Evolutionary conservation across 1,140 invertebrate species (phyloP), one percentile per base, ranked within the genome.

Genomic region (Calliphora vicina): DNA sequence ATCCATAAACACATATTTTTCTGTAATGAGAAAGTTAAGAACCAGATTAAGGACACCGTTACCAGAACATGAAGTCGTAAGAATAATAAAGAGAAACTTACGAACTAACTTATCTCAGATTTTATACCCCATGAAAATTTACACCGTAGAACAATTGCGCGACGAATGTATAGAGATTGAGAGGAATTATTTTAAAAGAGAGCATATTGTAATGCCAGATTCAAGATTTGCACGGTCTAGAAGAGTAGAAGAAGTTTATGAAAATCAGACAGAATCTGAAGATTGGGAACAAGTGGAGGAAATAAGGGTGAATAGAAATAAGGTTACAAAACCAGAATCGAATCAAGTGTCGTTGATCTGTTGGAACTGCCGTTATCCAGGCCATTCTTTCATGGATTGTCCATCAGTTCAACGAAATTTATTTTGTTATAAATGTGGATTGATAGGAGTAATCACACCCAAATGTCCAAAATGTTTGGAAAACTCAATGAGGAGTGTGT

Each of bases 1-100:
- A 23, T 20, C 61, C 20, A 71, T 71, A 23, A 25, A 71, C 23
- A 20, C 20, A 10, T 71, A 71, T 23, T 71, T 71, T 35, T 35
- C 35, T 35, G 5, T 10, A 35, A 35, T 35, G 35, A 35, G 35
- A 35, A 35, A 35, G 35, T 35, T 35, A 35, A 35, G 35, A 35
- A 35, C 35, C 35, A 35, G 35, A 10, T 35, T 35, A 35, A 35
- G 35, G 10, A 35, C 35, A 35, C 35, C 35, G 10, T 10, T 35
- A 35, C 35, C 35, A 10, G 35, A 35, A 23, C 61, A 71, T 72
- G 71, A 27, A 23, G 27, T 72, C 12, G 27, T 72, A 72, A 72
- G 71, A 26, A 72, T 72, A 10, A 26, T 72, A 23, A 72, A 72
- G 23, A 72, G 71, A 72, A 72, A 72, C 71, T 27, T 72, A 26